Base-by-base conservation (phyloP, 2,888 invertebrate genomes). In the Pollenia labialis region DNA sequence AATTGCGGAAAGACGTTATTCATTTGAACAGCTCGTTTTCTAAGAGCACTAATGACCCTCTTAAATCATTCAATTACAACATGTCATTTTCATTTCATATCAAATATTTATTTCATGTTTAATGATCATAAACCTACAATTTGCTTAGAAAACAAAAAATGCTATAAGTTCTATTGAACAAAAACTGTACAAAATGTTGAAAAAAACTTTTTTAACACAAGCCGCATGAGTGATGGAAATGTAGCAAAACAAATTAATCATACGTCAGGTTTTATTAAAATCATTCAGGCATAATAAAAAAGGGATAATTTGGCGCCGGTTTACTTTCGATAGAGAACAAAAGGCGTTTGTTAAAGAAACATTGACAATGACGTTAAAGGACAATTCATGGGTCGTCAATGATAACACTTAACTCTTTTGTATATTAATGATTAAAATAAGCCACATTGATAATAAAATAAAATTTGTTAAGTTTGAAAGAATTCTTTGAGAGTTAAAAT, bases 221-320 rank as follows among this genome's bases (percentile, higher is more conserved):
- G 44, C 7, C 18, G 11, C 46, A 46, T 64, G 18, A 46, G 18
- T 64, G 12, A 64, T 44, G 42, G 7, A 44, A 46, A 18, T 23
- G 4, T 23, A 46, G 16, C 9, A 14, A 64, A 23, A 50, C 0
- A 32, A 66, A 66, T 66, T 66, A 66, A 66, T 66, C 66, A 66
- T 46, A 48, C 9, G 66, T 66, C 48, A 18, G 2, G 9, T 66
- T n/a, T 12, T 11, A 48, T 10, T n/a, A 50, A 66, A 66, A 23
- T 8, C 16, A 66, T 32, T 48, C 23, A 32, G 48, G 23, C 48
- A 23, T 46, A 32, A 4, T 46, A 32, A 4, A 48, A 46, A 66
- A 48, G 66, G 42, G 66, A 50, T n/a, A 66, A 66, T 46, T 46
- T 66, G 48, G 32, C 46, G 66, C 23, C 32, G 12, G 1, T n/a